A percentile compares a stretch with the other conserved stretches of the same genome.
phyloP scores from a whole-genome alignment of 2,888 invertebrate species.

The Calliphora vomitoria region DNA sequence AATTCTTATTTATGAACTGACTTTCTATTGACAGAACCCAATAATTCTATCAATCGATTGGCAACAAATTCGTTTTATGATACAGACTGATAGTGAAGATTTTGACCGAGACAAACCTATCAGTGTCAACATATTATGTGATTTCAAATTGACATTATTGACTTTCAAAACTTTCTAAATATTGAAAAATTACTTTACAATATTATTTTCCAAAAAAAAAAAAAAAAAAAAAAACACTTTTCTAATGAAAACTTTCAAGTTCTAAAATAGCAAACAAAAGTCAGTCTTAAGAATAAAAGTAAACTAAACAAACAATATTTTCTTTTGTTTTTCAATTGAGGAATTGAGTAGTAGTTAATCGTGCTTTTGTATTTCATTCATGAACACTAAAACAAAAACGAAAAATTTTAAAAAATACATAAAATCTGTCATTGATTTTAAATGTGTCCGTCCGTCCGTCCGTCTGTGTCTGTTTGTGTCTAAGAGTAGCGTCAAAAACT shows the following conservation, averaged over 20 bases:
- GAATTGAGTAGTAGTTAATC: conserved; percentile 10
- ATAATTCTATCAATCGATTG: too few species aligned
- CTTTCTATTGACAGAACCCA: too few species aligned
- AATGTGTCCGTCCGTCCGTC: conserved; percentile 22
- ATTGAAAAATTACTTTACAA: too few species aligned
- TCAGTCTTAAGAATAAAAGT: background rate
- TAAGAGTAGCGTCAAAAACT: conserved; percentile 16
- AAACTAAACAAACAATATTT: conserved; percentile 3
- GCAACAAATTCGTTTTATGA: too few species aligned
- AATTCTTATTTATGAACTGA: too few species aligned
- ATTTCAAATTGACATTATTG: too few species aligned
- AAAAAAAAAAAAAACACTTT: too few species aligned
- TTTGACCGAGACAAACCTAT: too few species aligned
- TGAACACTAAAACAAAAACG: conserved; percentile 23
- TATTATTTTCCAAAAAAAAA: too few species aligned
- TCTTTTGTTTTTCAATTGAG: conserved; percentile 11
- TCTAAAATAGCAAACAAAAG: background rate
- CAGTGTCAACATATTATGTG: too few species aligned
- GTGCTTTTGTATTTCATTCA: conserved; percentile 48
- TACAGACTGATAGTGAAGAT: too few species aligned
- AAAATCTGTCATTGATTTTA: conserved; percentile 60
- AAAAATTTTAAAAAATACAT: background rate
- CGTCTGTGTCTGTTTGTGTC: conserved; percentile 8
- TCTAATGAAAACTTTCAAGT: conserved; percentile 41
- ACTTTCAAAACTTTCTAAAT: too few species aligned